These are phyloP conservation scores for Scaptomyza tumidula DNA, from an alignment of 2,888 invertebrate species.

Conservation along the genomic window DNA sequence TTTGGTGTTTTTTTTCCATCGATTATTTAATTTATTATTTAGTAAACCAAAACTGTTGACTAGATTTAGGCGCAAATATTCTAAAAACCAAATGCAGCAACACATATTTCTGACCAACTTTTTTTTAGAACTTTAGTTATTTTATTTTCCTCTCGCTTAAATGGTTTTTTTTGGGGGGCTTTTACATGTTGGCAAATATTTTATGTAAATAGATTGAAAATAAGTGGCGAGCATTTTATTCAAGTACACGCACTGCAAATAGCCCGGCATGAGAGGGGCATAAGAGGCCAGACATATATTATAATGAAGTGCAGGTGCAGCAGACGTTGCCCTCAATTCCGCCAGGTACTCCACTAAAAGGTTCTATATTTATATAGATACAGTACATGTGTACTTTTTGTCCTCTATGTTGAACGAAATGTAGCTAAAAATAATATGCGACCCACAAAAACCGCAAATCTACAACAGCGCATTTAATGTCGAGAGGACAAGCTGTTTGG, in stretches of 20 bases:
- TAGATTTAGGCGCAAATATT: slow-evolving; percentile 33
- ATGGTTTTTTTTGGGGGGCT: too few relatives aligned
- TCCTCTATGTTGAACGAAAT: slow-evolving; percentile 20
- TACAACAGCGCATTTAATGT: slow-evolving; percentile 58
- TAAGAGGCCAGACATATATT: slow-evolving; percentile 24
- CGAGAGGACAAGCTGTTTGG: slow-evolving; percentile 19
- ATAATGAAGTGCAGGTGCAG: slow-evolving; percentile 59
- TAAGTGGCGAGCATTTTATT: slow-evolving; percentile 45
- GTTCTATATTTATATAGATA: slow-evolving; percentile 3
- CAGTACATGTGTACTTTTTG: slow-evolving; percentile 8
- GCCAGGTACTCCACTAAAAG: slow-evolving; percentile 3
- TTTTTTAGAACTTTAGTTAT: too few relatives aligned
- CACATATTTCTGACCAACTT: slow-evolving; percentile 15
- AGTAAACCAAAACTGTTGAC: slow-evolving; percentile 17
- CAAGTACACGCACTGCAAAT: slow-evolving; percentile 45
- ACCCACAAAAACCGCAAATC: slow-evolving; percentile 67
- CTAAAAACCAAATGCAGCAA: slow-evolving; percentile 19
- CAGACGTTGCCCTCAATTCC: slow-evolving; percentile 27
- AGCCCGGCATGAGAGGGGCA: neutral
- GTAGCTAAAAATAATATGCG: slow-evolving; percentile 54
- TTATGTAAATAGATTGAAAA: slow-evolving; percentile 34
- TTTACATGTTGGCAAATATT: slow-evolving; percentile 36
- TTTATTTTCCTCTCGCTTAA: neutral
- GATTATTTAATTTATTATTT: neutral
- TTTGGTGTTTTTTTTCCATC: neutral